Percentiles rank a stretch among this genome's conserved stretches.
These are phyloP conservation scores for Hylomyscus alleni DNA, from an alignment of 2,797 vertebrate genomes.

Conservation along the genomic window DNA sequence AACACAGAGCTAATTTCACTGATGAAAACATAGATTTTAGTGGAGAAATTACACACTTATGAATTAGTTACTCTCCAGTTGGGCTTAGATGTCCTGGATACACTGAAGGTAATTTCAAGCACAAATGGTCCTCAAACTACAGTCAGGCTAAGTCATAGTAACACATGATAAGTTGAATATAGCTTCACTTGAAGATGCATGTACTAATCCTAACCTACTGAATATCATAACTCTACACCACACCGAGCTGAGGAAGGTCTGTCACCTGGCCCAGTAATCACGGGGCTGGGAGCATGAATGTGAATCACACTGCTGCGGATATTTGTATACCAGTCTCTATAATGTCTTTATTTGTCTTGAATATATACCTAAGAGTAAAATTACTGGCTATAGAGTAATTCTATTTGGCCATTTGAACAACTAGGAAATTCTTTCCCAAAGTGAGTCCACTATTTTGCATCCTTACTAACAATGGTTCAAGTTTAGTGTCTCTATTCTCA, in stretches of 20 bases:
- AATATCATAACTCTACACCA: neutral
- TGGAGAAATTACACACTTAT: neutral
- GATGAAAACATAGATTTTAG: constrained; percentile 7
- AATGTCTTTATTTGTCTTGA: neutral
- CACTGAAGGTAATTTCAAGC: neutral
- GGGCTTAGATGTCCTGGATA: neutral
- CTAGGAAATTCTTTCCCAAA: neutral
- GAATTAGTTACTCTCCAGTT: neutral
- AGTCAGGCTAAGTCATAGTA: neutral
- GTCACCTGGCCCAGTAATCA: fast-evolving
- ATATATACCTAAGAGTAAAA: neutral
- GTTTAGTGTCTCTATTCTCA: neutral
- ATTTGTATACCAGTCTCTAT: neutral
- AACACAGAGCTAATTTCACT: neutral
- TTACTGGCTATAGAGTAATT: neutral
- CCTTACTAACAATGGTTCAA: neutral
- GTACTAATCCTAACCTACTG: neutral
- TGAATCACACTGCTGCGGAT: neutral
- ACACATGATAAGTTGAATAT: neutral
- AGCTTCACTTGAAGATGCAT: neutral
- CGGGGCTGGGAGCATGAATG: neutral
- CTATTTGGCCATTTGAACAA: neutral
- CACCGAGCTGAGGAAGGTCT: neutral
- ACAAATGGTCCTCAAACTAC: neutral
- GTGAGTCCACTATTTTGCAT: neutral